Percentiles rank a stretch among this genome's conserved stretches.
phyloP scores from a whole-genome alignment of 2,888 invertebrate genomes.

The Diachrysia chrysitis region DNA sequence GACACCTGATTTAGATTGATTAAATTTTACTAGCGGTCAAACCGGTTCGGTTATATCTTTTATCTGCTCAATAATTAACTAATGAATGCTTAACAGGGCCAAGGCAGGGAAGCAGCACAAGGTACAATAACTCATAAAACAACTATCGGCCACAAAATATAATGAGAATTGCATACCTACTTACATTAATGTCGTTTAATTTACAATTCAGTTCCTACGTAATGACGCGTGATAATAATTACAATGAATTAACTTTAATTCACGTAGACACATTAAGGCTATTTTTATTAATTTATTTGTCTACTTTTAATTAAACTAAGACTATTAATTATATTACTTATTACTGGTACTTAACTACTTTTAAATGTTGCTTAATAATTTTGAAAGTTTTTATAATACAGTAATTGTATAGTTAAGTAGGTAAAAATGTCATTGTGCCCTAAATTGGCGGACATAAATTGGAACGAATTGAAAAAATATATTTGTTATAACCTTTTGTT shows the following conservation, averaged over 20 bases:
- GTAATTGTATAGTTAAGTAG: background rate
- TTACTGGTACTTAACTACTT: constrained; percentile 2
- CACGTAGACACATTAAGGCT: constrained; percentile 55
- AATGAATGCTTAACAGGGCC: constrained; percentile 36
- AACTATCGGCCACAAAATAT: constrained; percentile 35
- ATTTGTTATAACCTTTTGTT: background rate
- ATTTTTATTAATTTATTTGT: constrained; percentile 48
- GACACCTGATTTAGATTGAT: constrained; percentile 55
- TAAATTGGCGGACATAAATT: constrained; percentile 17
- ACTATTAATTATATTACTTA: constrained; percentile 8
- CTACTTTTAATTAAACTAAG: constrained; percentile 17
- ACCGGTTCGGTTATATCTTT: constrained; percentile 39
- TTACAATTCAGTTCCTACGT: constrained; percentile 64
- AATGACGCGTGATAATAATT: constrained; percentile 69
- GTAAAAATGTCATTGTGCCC: background rate
- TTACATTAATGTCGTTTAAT: constrained; percentile 60
- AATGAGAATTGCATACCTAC: constrained; percentile 16
- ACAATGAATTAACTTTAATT: constrained; percentile 68
- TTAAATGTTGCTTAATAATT: background rate
- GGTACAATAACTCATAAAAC: constrained; percentile 31
- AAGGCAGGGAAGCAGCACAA: constrained; percentile 12
- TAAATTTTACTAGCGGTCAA: constrained; percentile 43
- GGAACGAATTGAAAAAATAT: background rate
- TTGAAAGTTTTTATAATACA: background rate
- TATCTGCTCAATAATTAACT: constrained; percentile 42